Evolutionary conservation across 2,888 invertebrate species (phyloP), one percentile per base, ranked within the genome.

Genomic region (Pristionchus fissidentatus): DNA sequence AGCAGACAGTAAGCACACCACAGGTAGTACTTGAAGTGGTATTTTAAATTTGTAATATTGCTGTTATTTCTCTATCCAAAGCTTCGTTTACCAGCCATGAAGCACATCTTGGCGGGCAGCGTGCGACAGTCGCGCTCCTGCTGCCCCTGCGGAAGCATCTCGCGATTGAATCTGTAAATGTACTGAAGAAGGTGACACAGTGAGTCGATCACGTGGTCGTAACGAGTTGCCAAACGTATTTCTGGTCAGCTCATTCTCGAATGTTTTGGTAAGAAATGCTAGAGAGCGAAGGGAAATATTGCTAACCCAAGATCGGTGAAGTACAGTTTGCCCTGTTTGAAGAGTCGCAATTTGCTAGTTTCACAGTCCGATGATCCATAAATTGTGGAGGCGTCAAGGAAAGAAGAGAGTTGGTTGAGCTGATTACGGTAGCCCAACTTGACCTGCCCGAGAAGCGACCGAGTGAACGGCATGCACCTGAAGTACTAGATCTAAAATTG

Each of bases 381-480:
- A 41, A 97, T 94, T 86, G 96, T 96, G 0, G 97, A 97, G 0
- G 91, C 91, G 84, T 92, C 92, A 83, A 97, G 93, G 93, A 95
- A 97, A 0, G 96, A 96, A 0, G 97, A 96, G 92, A 97, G 96
- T 92, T 97, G 97, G 93, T 97, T 97, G 46, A 97, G 95, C 83
- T 91, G 91, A 81, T 92, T 92, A 22, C 92, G 85, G 83, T 91
- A 92, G 22, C 92, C 92, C 70, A 97, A 94, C 83, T 95, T 95
- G 89, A 96, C 95, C 91, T 97, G 97, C 38, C 97, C 97, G 0
- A 97, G 96, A 87, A 97, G 93, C 82, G 97, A 97, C 92, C 97
- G 95, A 95, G 97, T 97, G 93, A 97, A 97, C 0, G 97, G 97
- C 93, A 97, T 96, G 93, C 97, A 97, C 88, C 96, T 94, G 32